Base-by-base conservation (phyloP, 2,888 invertebrate genomes). In the Amphipoea lucens region DNA sequence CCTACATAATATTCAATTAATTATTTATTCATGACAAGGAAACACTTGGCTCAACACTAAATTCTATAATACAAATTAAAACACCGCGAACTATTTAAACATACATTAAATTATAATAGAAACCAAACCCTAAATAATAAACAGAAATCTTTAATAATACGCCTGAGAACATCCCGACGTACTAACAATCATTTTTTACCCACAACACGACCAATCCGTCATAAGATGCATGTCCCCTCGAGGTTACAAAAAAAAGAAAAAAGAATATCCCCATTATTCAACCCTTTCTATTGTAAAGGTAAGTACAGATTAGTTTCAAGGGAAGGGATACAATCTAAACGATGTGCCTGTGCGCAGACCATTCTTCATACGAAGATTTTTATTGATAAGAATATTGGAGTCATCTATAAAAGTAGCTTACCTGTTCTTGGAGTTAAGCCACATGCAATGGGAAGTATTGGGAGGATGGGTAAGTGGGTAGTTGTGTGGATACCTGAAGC, bases 291-390 rank as follows among this genome's bases (percentile, higher is more conserved):
- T 89, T 89, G 87, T 89, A 69, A 79, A 88, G 87, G 91, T 93
- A 92, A 93, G 92, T 92, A 94, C 93, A 96, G 96, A 97, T 96
- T 97, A 96, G 95, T 95, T 93, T 94, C 93, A 92, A 93, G 94
- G 91, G 93, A 93, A 90, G 93, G 96, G 96, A 96, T 96, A 96
- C 94, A 94, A 97, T 96, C 96, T 96, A 95, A 96, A 96, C 94
- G 96, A 95, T 92, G 95, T 94, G 93, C 92, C 94, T 92, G 92
- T 90, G 93, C 94, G 94, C 92, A 93, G 88, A 87, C 92, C 92
- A 94, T 96, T 95, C 95, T 94, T 94, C 94, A 96, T 94, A 93
- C 90, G 88, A 91, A 96, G 95, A 96, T 96, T 94, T 94, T 94
- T 93, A 94, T 94, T 93, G 96, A 96, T 96, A 96, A 96, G 92